These are phyloP conservation scores for Psittacula derbiana DNA, from an alignment of 2,797 vertebrate species.

Conservation along the genomic window DNA sequence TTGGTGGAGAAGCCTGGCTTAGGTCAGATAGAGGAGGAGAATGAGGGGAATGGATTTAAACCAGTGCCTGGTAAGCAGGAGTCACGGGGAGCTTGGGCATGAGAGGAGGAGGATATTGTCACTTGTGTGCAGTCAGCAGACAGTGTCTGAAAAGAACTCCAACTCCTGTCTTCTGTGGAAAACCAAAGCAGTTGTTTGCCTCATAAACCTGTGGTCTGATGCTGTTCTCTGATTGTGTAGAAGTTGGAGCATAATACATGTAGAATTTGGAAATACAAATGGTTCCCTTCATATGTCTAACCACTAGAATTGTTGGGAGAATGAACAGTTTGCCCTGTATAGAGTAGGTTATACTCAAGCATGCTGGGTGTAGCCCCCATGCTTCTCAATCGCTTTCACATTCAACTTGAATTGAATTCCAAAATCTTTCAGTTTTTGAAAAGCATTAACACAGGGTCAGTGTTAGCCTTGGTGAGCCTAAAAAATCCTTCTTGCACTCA, in stretches of 20 bases:
- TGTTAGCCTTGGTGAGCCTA: not conserved
- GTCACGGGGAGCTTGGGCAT: not conserved
- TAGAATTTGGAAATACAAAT: not conserved
- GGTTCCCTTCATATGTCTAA: not conserved
- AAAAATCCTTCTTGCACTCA: not conserved
- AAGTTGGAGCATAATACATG: not conserved
- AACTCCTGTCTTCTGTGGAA: not conserved
- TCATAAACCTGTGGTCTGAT: not conserved
- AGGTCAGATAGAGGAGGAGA: slow-evolving; percentile 81
- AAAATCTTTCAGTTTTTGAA: not conserved
- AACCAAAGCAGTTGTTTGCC: not conserved
- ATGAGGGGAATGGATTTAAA: slow-evolving; percentile 78
- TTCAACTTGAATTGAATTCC: not conserved
- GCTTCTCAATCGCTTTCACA: not conserved
- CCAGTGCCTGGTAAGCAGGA: slow-evolving; percentile 82
- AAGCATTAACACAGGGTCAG: not conserved
- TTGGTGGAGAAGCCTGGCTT: slow-evolving; percentile 81
- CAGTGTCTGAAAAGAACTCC: not conserved
- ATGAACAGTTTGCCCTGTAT: not conserved
- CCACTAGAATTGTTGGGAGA: not conserved
- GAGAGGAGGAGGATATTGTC: not conserved
- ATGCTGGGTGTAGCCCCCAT: not conserved
- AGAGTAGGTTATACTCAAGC: not conserved
- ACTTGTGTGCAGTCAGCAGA: not conserved
- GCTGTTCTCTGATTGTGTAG: not conserved